Base-by-base conservation (phyloP, 2,888 invertebrate species). In the Azorinus chamasolen region DNA sequence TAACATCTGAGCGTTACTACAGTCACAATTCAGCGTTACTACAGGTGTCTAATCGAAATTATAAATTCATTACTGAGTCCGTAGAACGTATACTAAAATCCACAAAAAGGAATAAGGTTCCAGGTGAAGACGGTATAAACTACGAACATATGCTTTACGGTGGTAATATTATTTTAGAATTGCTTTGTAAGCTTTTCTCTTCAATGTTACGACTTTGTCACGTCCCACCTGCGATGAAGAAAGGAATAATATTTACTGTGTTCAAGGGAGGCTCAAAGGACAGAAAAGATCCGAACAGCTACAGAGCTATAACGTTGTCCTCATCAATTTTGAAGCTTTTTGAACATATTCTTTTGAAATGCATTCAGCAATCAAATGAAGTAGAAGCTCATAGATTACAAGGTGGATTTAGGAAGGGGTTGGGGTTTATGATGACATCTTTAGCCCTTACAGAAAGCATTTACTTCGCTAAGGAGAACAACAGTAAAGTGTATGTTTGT, bases 321-420 rank as follows among this genome's bases (percentile, higher is more conserved):
- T 55, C 55, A 20, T 37, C 41, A 8, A 8, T 55, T 18, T 22
- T 39, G 20, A 39, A 55, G n/a, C 18, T 55, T 2, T 55, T 55
- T 39, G 55, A 51, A 25, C 4, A 51, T 4, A 6, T 51, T 4
- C 6, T 51, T 3, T 16, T 51, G 6, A 5, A 24, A 14, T 2
- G 39, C 3, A 8, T 12, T 55, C 24, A n/a, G 14, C 4, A 45
- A 8, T 16, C 5, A 8, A 18, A 14, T 5, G 4, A 3, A 45
- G 14, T 18, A 8, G 5, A 45, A 8, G 14, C n/a, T 14, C 32
- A 45, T 45, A 25, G 24, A 12, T 41, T 50, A 27, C 58, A 66
- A 51, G 58, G 58, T 16, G 58, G 66, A 10, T 66, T 66, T 25
- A 55, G 50, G 18, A 58, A 48, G 25, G 16, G 54, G 8, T 14